These are phyloP conservation scores for Bettongia penicillata DNA, from an alignment of 2,113 vertebrate species.

Conservation along the genomic window DNA sequence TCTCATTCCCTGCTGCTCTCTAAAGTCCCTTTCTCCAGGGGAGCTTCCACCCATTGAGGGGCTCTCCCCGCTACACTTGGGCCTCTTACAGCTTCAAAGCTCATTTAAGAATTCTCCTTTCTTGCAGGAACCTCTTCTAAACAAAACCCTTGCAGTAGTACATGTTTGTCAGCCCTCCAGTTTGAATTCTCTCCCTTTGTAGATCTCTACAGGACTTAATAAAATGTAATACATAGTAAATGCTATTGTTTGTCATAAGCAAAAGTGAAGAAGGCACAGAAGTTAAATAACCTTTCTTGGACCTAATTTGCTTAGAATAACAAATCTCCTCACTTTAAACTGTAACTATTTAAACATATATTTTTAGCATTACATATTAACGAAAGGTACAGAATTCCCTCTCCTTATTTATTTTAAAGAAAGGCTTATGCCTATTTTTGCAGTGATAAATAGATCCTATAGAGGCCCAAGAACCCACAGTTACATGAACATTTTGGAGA, in stretches of 20 bases:
- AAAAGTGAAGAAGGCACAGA: neutral
- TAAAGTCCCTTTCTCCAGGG: neutral
- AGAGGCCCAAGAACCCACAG: slow-evolving; percentile 13
- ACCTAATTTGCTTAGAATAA: neutral
- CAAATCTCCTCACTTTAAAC: neutral
- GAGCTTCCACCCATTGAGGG: neutral
- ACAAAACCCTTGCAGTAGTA: neutral
- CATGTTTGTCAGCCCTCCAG: too few relatives aligned
- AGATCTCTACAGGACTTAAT: neutral
- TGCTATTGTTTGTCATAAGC: neutral
- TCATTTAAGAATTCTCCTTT: neutral
- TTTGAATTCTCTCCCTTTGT: too few relatives aligned
- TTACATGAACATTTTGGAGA: neutral
- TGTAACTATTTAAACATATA: neutral
- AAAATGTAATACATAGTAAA: neutral
- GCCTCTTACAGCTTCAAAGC: neutral
- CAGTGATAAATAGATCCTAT: slow-evolving; percentile 31
- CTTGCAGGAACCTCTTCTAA: neutral
- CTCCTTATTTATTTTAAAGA: neutral
- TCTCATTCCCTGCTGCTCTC: neutral
- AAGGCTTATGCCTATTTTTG: slow-evolving; percentile 18
- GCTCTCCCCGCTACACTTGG: neutral
- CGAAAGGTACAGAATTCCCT: neutral
- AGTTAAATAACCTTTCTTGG: neutral
- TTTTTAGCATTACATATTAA: neutral